Percentiles rank a stretch among this genome's conserved stretches.
Evolutionary conservation across 1,140 invertebrate species (phyloP).

Genomic region (Archivesica marissinica): DNA sequence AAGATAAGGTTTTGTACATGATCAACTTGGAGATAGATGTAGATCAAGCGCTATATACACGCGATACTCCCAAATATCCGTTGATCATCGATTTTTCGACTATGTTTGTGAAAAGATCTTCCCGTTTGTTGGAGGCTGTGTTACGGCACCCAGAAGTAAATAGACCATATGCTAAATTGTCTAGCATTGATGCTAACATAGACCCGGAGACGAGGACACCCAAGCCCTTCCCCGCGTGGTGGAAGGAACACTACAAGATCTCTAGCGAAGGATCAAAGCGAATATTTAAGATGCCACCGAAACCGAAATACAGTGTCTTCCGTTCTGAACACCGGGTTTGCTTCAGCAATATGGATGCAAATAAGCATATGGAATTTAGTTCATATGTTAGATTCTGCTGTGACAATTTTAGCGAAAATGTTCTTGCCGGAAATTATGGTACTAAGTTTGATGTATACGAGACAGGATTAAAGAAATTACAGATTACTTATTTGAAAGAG

Average conservation of each 20-base stretch:
- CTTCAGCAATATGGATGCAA: slow-evolving; percentile 48
- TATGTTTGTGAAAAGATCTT: slow-evolving; percentile 17
- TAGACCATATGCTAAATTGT: neutral
- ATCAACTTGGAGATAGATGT: neutral
- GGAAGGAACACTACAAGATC: slow-evolving; percentile 7
- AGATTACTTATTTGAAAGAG: slow-evolving; percentile 31
- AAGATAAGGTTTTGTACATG: slow-evolving; percentile 8
- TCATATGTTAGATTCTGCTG: slow-evolving; percentile 15
- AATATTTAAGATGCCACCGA: slow-evolving; percentile 25
- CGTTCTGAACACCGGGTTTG: slow-evolving; percentile 29
- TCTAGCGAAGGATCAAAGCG: neutral
- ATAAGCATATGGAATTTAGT: slow-evolving; percentile 32
- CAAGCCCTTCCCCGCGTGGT: slow-evolving; percentile 33
- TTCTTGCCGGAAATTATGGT: slow-evolving; percentile 36
- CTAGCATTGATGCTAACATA: slow-evolving; percentile 28
- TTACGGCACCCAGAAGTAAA: slow-evolving; percentile 5
- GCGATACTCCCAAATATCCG: slow-evolving; percentile 19
- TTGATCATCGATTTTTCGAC: slow-evolving; percentile 20
- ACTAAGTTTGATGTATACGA: neutral
- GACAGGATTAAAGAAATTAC: slow-evolving; percentile 18
- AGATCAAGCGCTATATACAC: neutral
- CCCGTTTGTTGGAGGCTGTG: neutral
- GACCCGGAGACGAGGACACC: slow-evolving; percentile 23
- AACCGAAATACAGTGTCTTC: slow-evolving; percentile 23
- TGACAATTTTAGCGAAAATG: slow-evolving; percentile 48